Evolutionary conservation across 2,113 vertebrate species (phyloP).

Genomic region (Callopanchax toddi): DNA sequence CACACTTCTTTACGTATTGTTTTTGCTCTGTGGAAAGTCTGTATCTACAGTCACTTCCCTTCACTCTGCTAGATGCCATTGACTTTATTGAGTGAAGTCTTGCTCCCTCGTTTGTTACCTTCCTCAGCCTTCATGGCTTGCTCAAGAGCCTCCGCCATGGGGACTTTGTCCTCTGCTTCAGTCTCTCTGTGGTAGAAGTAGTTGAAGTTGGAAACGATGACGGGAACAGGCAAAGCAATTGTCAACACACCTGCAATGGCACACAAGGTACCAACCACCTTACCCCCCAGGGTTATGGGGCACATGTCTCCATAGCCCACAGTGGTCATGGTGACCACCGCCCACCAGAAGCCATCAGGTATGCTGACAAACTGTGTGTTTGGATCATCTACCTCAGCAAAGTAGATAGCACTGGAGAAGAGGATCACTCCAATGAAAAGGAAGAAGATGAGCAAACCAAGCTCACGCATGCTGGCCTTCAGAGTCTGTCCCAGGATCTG

Average conservation of each 20-base stretch:
- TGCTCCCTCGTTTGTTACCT: slow-evolving; percentile 76
- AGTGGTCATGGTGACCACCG: slow-evolving; percentile 98
- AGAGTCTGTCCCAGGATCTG: slow-evolving; percentile 92
- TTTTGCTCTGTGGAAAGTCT: slow-evolving; percentile 22
- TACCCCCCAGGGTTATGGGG: slow-evolving; percentile 90
- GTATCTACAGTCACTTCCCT: slow-evolving; percentile 17
- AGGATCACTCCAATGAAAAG: slow-evolving; percentile 98
- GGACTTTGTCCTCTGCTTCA: slow-evolving; percentile 90
- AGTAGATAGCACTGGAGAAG: slow-evolving; percentile 97
- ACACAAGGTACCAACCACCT: slow-evolving; percentile 94
- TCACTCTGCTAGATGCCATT: slow-evolving; percentile 81
- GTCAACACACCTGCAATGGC: slow-evolving; percentile 96
- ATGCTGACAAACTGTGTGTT: slow-evolving; percentile 97
- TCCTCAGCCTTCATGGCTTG: slow-evolving; percentile 69
- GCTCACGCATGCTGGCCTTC: slow-evolving; percentile 91
- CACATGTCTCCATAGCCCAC: slow-evolving; percentile 99
- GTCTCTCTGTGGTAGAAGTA: slow-evolving; percentile 98
- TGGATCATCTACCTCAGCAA: slow-evolving; percentile 93
- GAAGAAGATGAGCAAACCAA: slow-evolving; percentile 95
- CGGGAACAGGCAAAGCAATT: slow-evolving; percentile 94
- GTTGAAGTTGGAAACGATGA: slow-evolving; percentile 99
- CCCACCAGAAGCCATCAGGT: slow-evolving; percentile 99
- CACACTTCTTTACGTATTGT: neutral
- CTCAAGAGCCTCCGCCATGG: slow-evolving; percentile 76
- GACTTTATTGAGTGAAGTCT: slow-evolving; percentile 84